Evolutionary conservation across 2,797 vertebrate genomes (phyloP), one percentile per base, ranked within the genome.

Genomic region (Sparus aurata): DNA sequence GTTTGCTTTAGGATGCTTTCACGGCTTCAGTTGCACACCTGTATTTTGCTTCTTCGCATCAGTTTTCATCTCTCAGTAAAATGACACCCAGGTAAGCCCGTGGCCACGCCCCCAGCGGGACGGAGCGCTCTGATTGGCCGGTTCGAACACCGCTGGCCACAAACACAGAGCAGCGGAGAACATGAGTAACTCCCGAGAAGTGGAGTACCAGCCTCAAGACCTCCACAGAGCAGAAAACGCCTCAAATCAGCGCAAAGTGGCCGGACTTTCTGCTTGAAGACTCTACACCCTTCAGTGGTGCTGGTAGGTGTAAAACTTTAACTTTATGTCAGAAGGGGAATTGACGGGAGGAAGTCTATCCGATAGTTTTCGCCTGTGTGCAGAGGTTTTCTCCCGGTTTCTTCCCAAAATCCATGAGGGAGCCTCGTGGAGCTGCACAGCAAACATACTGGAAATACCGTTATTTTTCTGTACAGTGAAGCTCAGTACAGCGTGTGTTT

Each of bases 111-210:
- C 83, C 65, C 62, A 2, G n/a, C 1, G 0, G 30, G 15, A 46
- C 11, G 43, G 41, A 22, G 81, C 59, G 43, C 85, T 86, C 69
- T 87, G 89, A 93, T 95, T 95, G 94, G 95, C 61, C 63, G 90
- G 80, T 96, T 96, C 93, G 93, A 96, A 96, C 90, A 90, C 81
- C 89, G 92, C 85, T 80, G 75, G 83, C 85, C 75, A 82, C 73
- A 82, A 85, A 89, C 80, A 20, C 23, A 74, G 70, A 46, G 45
- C 86, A 47, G 85, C 63, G 49, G 83, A 82, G 82, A 83, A 43
- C 43, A 60, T 74, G 79, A 85, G 69, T 50, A 71, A 75, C 16
- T 46, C 10, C 47, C 13, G 7, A 23, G 10, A 22, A 49, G 22
- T 34, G 68, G 11, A 61, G 17, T 0, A 59, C 2, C 20, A 34